phyloP scores from a whole-genome alignment of 2,888 invertebrate species.

The Mantis religiosa region DNA sequence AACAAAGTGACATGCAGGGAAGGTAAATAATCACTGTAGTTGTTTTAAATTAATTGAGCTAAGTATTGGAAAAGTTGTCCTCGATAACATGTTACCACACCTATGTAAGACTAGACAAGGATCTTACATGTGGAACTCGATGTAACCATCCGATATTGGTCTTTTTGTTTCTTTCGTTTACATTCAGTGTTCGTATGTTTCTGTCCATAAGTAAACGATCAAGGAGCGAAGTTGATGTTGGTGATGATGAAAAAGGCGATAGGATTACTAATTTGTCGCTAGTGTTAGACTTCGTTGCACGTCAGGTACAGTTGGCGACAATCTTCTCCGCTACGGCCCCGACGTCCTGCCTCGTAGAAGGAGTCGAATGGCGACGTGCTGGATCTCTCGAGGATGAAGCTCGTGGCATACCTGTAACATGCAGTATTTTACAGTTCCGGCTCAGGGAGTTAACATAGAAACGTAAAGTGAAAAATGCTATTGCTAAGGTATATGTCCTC shows the following conservation, averaged over 20 bases:
- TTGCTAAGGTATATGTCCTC: too few species aligned
- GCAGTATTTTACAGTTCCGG: not conserved
- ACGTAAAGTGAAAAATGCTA: too few species aligned
- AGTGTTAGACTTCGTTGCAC: constrained; percentile 78
- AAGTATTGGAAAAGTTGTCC: not conserved
- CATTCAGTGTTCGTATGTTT: not conserved
- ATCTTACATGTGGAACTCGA: not conserved
- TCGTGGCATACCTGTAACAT: constrained; percentile 73
- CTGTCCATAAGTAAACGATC: not conserved
- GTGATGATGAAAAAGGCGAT: not conserved
- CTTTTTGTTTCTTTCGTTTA: not conserved
- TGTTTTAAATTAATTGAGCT: not conserved
- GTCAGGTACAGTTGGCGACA: constrained; percentile 80
- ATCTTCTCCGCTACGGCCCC: constrained; percentile 80
- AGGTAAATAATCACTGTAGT: not conserved
- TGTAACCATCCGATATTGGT: not conserved
- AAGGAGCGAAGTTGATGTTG: not conserved
- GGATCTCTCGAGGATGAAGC: constrained; percentile 75
- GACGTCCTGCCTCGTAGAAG: constrained; percentile 79
- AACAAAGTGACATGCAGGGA: too few species aligned
- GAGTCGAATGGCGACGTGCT: constrained; percentile 66
- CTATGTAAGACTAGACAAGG: not conserved
- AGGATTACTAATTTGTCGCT: not conserved
- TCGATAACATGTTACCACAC: not conserved
- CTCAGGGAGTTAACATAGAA: too few species aligned